A percentile compares a stretch with the other conserved stretches of the same genome.
Conservation (phyloP, 2,888 invertebrate species). For the Torymus tubicola region DNA sequence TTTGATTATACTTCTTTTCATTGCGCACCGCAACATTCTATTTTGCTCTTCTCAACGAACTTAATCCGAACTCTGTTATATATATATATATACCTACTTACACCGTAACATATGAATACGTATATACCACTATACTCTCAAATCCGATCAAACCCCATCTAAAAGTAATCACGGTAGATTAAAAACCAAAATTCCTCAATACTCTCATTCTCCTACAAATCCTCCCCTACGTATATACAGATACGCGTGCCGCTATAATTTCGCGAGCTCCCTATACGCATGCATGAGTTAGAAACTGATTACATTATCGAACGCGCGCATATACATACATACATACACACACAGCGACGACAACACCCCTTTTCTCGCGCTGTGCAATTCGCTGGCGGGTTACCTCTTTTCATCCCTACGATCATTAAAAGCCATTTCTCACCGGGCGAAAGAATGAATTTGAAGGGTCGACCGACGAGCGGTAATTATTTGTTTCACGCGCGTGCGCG, state of each 20-base stretch:
- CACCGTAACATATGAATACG: no score
- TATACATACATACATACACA: not conserved
- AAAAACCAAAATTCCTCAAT: not conserved
- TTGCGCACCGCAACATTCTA: no score
- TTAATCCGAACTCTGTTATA: no score
- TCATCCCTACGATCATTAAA: slow-evolving; percentile 53
- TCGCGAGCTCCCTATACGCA: not conserved
- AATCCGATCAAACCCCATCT: slow-evolving; percentile 11
- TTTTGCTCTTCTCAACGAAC: no score
- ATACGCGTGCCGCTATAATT: slow-evolving; percentile 21
- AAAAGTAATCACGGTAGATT: slow-evolving; percentile 19
- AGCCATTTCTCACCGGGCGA: slow-evolving; percentile 48
- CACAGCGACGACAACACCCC: slow-evolving; percentile 18
- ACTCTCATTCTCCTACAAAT: no score
- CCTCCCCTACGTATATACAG: not conserved
- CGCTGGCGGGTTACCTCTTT: slow-evolving; percentile 32
- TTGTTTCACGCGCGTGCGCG: slow-evolving; percentile 8
- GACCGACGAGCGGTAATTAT: slow-evolving; percentile 38
- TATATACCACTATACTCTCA: not conserved
- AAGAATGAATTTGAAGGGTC: slow-evolving; percentile 56
- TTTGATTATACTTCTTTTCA: no score
- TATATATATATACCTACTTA: no score
- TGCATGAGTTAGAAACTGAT: slow-evolving; percentile 50
- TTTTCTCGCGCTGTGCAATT: slow-evolving; percentile 36
- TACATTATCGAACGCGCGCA: slow-evolving; percentile 52